Evolutionary conservation across 2,797 vertebrate genomes (phyloP).

Genomic region (Gephyroberyx darwinii): DNA sequence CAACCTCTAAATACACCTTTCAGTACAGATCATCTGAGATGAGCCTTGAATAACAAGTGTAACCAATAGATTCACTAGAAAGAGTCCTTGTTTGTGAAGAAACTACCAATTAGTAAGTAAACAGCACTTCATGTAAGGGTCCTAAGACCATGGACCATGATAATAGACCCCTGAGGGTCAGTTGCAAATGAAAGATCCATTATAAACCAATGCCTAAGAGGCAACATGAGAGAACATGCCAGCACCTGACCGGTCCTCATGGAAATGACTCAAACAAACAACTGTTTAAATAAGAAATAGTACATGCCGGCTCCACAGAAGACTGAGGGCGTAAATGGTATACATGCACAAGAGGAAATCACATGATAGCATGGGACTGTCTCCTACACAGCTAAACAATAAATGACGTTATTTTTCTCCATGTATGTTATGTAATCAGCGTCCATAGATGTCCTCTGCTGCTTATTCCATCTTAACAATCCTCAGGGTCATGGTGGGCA

Average conservation of each 20-base stretch:
- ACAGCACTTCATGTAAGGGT: background rate
- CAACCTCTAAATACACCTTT: background rate
- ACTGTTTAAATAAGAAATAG: background rate
- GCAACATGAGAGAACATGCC: slow-evolving; percentile 24
- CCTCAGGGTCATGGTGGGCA: background rate
- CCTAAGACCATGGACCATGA: background rate
- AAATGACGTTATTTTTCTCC: slow-evolving; percentile 2
- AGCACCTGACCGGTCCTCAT: slow-evolving; percentile 65
- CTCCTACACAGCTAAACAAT: slow-evolving; percentile 1
- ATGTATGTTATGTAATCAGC: slow-evolving; percentile 35
- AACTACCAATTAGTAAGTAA: slow-evolving; percentile 4
- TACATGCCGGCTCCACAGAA: background rate
- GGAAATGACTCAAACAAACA: slow-evolving; percentile 31
- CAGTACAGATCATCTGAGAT: background rate
- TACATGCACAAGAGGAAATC: slow-evolving; percentile 13
- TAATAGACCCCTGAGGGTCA: slow-evolving; percentile 49
- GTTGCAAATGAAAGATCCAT: slow-evolving; percentile 62
- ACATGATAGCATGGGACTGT: slow-evolving; percentile 17
- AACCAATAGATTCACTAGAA: slow-evolving; percentile 12
- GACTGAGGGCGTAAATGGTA: background rate
- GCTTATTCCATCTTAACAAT: background rate
- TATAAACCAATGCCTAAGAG: slow-evolving; percentile 53
- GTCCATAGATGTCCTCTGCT: slow-evolving; percentile 3
- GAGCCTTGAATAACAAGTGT: background rate
- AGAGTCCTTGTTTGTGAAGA: background rate